phyloP scores from a whole-genome alignment of 35 echinoderm and acorn worm genomes.

The Heliocidaris tuberculata region DNA sequence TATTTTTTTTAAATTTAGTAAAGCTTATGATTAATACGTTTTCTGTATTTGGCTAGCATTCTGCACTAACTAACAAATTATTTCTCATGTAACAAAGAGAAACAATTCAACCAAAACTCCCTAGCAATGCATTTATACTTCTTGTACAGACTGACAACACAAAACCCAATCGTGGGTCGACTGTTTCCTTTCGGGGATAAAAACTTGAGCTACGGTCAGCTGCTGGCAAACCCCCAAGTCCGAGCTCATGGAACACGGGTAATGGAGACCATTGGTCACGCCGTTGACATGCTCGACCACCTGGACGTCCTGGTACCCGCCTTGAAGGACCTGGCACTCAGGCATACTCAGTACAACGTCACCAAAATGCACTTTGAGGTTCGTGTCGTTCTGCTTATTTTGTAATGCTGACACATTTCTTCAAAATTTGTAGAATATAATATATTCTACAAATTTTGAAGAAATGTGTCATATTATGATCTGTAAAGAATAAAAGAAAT shows the following conservation, averaged over 20 bases:
- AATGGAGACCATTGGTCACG: constrained; percentile 50
- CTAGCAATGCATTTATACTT: not conserved
- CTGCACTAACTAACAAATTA: no score
- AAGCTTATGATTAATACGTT: no score
- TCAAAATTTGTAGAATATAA: no score
- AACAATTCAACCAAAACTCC: not conserved
- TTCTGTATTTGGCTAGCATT: no score
- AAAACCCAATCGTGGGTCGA: constrained; percentile 10
- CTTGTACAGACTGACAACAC: constrained; percentile 26
- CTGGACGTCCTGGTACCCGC: not conserved
- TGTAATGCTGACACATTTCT: no score
- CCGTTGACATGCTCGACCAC: constrained; percentile 36
- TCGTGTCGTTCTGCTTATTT: not conserved
- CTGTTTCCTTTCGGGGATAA: constrained; percentile 50
- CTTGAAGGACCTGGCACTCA: constrained; percentile 46
- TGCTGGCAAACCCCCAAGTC: constrained; percentile 30
- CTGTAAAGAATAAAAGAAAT: no score
- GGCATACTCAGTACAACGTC: constrained; percentile 44
- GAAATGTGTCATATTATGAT: no score
- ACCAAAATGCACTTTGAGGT: constrained; percentile 60
- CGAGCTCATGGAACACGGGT: constrained; percentile 40
- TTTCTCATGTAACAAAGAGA: not conserved
- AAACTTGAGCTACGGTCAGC: not conserved
- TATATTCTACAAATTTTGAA: no score
- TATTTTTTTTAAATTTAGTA: not conserved